Evolutionary conservation across 2,113 vertebrate species (phyloP).

Genomic region (Fukomys damarensis): DNA sequence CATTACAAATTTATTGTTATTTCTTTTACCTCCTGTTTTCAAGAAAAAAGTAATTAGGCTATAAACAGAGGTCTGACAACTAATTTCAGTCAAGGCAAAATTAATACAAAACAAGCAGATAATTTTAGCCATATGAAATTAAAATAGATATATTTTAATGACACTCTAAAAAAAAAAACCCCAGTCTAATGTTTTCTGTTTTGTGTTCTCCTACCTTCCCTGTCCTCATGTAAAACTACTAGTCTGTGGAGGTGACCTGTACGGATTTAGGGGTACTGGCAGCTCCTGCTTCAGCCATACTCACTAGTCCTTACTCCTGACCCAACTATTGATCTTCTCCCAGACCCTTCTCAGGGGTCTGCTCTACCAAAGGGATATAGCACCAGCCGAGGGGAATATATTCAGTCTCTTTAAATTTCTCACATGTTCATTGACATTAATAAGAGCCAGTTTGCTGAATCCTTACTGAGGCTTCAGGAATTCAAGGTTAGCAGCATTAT

Average conservation of each 20-base stretch:
- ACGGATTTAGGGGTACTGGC: slow-evolving; percentile 24
- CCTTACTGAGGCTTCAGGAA: slow-evolving; percentile 73
- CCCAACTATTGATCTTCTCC: not conserved
- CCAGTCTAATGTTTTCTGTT: slow-evolving; percentile 21
- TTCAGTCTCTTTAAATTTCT: slow-evolving; percentile 77
- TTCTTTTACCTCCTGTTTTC: slow-evolving; percentile 73
- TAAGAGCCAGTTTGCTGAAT: slow-evolving; percentile 80
- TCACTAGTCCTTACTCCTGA: not conserved
- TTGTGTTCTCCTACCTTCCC: not conserved
- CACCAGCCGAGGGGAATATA: slow-evolving; percentile 60
- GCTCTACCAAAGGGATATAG: slow-evolving; percentile 62
- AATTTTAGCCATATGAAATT: slow-evolving; percentile 83
- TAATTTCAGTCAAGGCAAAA: slow-evolving; percentile 86
- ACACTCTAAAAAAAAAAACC: slow-evolving; percentile 71
- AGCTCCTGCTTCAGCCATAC: not conserved
- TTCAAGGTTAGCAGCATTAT: slow-evolving; percentile 70
- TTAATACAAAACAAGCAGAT: slow-evolving; percentile 83
- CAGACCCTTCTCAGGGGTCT: slow-evolving; percentile 51
- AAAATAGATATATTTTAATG: slow-evolving; percentile 85
- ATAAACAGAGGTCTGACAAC: slow-evolving; percentile 88
- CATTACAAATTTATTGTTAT: slow-evolving; percentile 79
- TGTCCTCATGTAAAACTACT: not conserved
- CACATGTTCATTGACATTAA: slow-evolving; percentile 80
- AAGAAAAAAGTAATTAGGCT: slow-evolving; percentile 85
- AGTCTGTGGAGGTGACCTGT: not conserved